A percentile compares a stretch with the other conserved stretches of the same genome.
These are phyloP conservation scores for Acanthopleura granulata DNA, from an alignment of 2,888 invertebrate species.

Conservation along the genomic window DNA sequence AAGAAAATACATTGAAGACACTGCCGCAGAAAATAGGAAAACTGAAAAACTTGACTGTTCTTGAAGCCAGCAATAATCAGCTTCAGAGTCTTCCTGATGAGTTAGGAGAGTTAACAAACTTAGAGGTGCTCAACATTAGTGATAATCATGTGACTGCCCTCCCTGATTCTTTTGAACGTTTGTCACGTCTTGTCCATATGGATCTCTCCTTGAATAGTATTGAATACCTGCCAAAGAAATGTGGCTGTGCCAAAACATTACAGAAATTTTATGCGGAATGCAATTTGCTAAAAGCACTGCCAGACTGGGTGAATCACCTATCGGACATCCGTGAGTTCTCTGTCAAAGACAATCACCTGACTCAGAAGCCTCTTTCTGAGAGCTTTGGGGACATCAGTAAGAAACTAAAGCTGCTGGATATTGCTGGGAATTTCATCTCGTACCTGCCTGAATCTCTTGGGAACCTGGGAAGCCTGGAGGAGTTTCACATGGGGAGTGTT, in stretches of 20 bases:
- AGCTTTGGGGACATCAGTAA: constrained; percentile 39
- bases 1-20: constrained; percentile 45
- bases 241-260: constrained; percentile 37
- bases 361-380: constrained; percentile 36
- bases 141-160: constrained; percentile 42
- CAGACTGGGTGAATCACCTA: constrained; percentile 47
- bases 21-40: constrained; percentile 44
- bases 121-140: constrained; percentile 46
- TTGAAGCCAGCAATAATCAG: constrained; percentile 45
- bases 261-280: constrained; percentile 46
- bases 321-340: constrained; percentile 40
- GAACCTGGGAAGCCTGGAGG: constrained; percentile 44
- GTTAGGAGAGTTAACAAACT: constrained; percentile 42
- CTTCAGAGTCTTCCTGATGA: constrained; percentile 41
- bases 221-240: constrained; percentile 39
- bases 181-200: constrained; percentile 39
- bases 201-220: constrained; percentile 52
- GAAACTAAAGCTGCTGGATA: constrained; percentile 43
- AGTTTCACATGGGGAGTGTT: constrained; percentile 54
- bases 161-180: constrained; percentile 45
- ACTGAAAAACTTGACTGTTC: constrained; percentile 35
- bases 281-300: constrained; percentile 43
- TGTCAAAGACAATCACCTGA: constrained; percentile 48
- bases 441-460: constrained; percentile 53
- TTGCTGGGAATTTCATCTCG: constrained; percentile 57